A percentile compares a stretch with the other conserved stretches of the same genome.
Conservation (phyloP, 2,888 invertebrate species). For the Netelia inedita region DNA sequence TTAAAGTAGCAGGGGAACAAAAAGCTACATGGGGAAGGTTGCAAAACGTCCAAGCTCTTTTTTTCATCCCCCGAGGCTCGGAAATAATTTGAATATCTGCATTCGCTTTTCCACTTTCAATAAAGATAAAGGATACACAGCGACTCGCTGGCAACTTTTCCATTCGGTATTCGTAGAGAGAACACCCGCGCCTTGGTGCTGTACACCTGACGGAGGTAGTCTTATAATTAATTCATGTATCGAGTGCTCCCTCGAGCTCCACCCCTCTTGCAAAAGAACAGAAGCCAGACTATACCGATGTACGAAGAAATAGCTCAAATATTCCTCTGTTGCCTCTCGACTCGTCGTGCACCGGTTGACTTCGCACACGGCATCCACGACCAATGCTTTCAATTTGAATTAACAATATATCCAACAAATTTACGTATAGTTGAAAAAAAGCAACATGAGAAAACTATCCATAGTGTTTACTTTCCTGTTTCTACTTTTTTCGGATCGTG, state of each 20-base stretch:
- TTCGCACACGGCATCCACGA: not conserved
- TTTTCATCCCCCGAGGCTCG: not conserved
- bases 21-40: not conserved
- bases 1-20: not conserved
- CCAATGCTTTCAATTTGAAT: slow-evolving; percentile 45
- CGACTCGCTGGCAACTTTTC: slow-evolving; percentile 34
- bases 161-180: slow-evolving; percentile 16
- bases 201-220: not conserved
- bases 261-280: slow-evolving; percentile 20
- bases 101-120: slow-evolving; percentile 21
- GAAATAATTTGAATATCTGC: slow-evolving; percentile 22
- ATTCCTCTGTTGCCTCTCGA: slow-evolving; percentile 42
- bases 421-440: not conserved
- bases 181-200: not conserved
- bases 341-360: not conserved
- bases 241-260: slow-evolving; percentile 35
- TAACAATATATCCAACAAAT: not conserved
- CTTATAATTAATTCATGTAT: slow-evolving; percentile 37
- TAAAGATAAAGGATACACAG: slow-evolving; percentile 2
- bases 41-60: not conserved
- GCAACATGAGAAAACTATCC: slow-evolving; percentile 43
- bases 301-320: slow-evolving; percentile 24
- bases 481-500: slow-evolving; percentile 62
- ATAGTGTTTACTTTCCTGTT: slow-evolving; percentile 18
- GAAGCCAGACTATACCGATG: not conserved